Evolutionary conservation across 2,888 invertebrate species (phyloP).

Genomic region (Limnephilus rhombicus): DNA sequence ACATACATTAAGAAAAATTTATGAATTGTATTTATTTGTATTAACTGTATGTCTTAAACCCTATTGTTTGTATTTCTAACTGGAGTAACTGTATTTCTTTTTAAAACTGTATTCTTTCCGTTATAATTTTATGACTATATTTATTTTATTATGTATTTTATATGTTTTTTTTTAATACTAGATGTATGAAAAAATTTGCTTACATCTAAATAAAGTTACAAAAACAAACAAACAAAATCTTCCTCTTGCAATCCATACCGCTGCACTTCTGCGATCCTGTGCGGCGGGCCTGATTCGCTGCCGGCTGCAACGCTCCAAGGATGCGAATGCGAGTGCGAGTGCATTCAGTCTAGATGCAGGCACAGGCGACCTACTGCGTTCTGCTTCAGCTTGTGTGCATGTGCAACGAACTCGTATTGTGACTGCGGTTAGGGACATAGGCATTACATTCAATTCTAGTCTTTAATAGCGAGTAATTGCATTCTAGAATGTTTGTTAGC

Average conservation of each 20-base stretch:
- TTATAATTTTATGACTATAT: too few relatives aligned
- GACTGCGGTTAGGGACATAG: not conserved
- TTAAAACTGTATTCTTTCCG: too few relatives aligned
- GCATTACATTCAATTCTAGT: not conserved
- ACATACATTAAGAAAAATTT: too few relatives aligned
- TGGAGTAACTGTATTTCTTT: too few relatives aligned
- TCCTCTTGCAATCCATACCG: slow-evolving; percentile 45
- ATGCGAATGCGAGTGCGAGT: not conserved
- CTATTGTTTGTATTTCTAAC: too few relatives aligned
- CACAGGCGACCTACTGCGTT: not conserved
- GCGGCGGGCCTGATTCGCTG: not conserved
- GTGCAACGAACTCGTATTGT: not conserved
- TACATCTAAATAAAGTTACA: too few relatives aligned
- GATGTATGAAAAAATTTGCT: too few relatives aligned
- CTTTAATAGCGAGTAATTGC: not conserved
- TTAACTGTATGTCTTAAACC: too few relatives aligned
- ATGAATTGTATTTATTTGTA: too few relatives aligned
- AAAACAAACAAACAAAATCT: too few relatives aligned
- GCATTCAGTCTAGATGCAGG: slow-evolving; percentile 4
- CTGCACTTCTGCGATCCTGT: slow-evolving; percentile 34
- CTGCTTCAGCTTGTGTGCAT: not conserved
- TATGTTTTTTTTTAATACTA: too few relatives aligned
- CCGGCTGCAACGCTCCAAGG: slow-evolving; percentile 3
- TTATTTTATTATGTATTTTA: too few relatives aligned
- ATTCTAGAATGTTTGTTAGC: not conserved